phyloP scores from a whole-genome alignment of 35 echinoderm and acorn worm genomes.

The Acanthaster planci region DNA sequence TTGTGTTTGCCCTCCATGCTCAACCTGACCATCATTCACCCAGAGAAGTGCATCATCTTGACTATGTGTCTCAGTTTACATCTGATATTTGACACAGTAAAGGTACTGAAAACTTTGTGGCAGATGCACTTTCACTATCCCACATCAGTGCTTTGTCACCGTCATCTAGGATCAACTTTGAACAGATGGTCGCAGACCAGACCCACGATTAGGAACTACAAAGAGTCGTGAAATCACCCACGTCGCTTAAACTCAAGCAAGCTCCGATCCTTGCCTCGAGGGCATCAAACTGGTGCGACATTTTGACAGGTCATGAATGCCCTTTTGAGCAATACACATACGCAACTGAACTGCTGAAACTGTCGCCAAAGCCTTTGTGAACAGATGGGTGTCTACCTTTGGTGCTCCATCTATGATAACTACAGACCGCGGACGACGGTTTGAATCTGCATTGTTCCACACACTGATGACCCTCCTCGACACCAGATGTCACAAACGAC shows the following conservation, averaged over 20 bases:
- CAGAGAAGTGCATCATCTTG: constrained; percentile 48
- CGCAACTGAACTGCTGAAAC: constrained; percentile 36
- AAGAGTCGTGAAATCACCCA: too few relatives aligned
- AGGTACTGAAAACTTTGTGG: constrained; percentile 41
- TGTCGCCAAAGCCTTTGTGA: constrained; percentile 9
- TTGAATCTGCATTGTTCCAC: constrained; percentile 32
- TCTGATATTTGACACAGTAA: constrained; percentile 54
- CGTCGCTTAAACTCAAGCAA: too few relatives aligned
- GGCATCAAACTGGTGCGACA: too few relatives aligned
- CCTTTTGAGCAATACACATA: constrained; percentile 55
- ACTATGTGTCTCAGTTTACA: constrained; percentile 62
- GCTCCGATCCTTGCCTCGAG: too few relatives aligned
- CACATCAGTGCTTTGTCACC: too few relatives aligned
- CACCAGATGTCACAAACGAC: constrained; percentile 44
- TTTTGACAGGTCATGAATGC: too few relatives aligned
- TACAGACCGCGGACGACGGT: constrained; percentile 32
- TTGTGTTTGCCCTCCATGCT: constrained; percentile 29
- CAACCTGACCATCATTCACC: constrained; percentile 49
- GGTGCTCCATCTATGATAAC: constrained; percentile 32
- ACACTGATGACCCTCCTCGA: neutral
- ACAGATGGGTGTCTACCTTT: neutral
- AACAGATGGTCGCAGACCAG: too few relatives aligned
- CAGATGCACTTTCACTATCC: constrained; percentile 40
- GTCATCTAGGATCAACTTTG: too few relatives aligned
- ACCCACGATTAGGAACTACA: too few relatives aligned